Evolutionary conservation across 2,797 vertebrate genomes (phyloP), one percentile per base, ranked within the genome.

Genomic region (Kryptolebias ocellatus): DNA sequence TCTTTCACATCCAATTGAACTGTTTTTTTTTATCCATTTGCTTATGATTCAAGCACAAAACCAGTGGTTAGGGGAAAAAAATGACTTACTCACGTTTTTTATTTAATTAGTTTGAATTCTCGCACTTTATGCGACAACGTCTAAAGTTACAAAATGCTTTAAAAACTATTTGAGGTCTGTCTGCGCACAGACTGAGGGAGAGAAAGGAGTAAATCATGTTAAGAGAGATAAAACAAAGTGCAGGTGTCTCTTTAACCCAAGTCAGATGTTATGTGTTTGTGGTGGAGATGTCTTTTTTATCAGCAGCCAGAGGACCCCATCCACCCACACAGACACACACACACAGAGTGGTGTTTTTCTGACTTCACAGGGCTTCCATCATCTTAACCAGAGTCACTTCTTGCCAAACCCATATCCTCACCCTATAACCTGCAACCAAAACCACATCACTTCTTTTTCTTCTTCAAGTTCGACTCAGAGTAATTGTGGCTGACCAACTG

Each of bases 391-490:
- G 52, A 53, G 39, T 16, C 42, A 15, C 51, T 29, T 42, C 34
- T 53, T 28, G 50, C 42, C 39, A 42, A 42, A 42, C 39, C 39
- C 39, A 39, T 15, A 67, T 4, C 28, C 49, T 16, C 51, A 9
- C 15, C 37, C 37, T n/a, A 12, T 14, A 42, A 50, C n/a, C 53
- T 49, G 18, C 29, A 53, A 31, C 50, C 31, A 1, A 60, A 54
- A 55, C 34, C 18, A 60, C 1, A 5, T 76, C 73, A 76, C 78
- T 84, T 81, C 85, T 67, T 80, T 74, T 75, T 66, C 80, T 70
- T 81, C 68, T 70, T 83, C 84, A 87, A 88, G 84, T 88, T 88
- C 84, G 83, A 72, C 65, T 76, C 75, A 81, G 86, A 87, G 83
- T 85, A 2, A 4, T 72, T 74, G 78, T 60, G 74, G 58, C 66